phyloP scores from a whole-genome alignment of 2,888 invertebrate genomes.

The Adelognathus sp. region DNA sequence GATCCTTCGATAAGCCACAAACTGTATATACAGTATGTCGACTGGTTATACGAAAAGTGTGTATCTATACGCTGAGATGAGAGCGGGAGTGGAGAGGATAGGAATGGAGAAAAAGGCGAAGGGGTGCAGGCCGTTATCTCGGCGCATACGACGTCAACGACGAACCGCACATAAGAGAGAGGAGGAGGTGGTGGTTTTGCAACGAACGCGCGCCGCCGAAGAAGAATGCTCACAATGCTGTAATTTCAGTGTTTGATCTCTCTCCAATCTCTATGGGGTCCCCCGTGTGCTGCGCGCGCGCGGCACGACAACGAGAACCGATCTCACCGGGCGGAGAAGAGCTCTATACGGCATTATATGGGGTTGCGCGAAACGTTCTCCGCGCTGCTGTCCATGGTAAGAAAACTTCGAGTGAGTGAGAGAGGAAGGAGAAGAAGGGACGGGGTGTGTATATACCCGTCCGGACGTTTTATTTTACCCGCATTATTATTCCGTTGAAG shows the following conservation, averaged over 20 bases:
- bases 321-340: not conserved
- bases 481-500: constrained; percentile 81
- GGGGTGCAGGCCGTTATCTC: constrained; percentile 48
- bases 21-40: not conserved
- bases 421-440: constrained; percentile 41
- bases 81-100: not conserved
- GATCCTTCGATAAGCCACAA: not conserved
- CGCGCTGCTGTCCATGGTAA: constrained; percentile 58
- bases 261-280: constrained; percentile 43
- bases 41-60: constrained; percentile 1
- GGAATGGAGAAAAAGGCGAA: constrained; percentile 16
- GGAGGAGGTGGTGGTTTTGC: constrained; percentile 41
- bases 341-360: constrained; percentile 75
- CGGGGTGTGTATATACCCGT: constrained; percentile 51
- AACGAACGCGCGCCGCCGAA: constrained; percentile 55
- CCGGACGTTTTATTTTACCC: constrained; percentile 78
- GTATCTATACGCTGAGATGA: constrained; percentile 39
- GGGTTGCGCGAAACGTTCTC: constrained; percentile 60
- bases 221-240: constrained; percentile 79
- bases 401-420: constrained; percentile 4
- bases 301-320: constrained; percentile 8
- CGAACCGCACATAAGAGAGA: constrained; percentile 10
- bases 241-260: constrained; percentile 80
- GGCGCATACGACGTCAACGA: constrained; percentile 24
- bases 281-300: constrained; percentile 10